Conservation (phyloP, 2,888 invertebrate genomes). For the Polydrusus tereticollis region DNA sequence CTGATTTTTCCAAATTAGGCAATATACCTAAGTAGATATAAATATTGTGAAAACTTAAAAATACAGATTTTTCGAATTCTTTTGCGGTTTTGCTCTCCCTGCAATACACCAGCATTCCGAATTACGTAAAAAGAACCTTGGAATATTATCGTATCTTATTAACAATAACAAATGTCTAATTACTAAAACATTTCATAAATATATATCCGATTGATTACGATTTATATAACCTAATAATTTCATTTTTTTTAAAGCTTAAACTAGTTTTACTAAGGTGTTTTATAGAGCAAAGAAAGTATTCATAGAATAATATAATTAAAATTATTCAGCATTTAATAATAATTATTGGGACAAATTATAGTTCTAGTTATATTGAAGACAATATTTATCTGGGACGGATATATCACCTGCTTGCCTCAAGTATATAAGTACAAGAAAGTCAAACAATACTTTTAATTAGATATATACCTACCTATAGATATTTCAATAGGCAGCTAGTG, state of each 20-base stretch:
- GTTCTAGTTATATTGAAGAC: no score
- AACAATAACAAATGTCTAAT: conserved; percentile 19
- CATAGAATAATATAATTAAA: background rate
- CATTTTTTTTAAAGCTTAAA: conserved; percentile 8
- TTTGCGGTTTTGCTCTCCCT: background rate
- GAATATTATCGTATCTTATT: conserved; percentile 5
- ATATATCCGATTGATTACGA: background rate
- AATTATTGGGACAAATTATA: no score
- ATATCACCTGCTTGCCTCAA: no score
- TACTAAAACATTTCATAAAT: conserved; percentile 22
- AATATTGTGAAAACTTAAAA: background rate
- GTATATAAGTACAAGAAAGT: no score
- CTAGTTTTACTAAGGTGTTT: background rate
- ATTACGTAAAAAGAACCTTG: conserved; percentile 12
- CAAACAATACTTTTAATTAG: no score
- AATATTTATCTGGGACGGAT: no score
- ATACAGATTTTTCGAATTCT: conserved; percentile 5
- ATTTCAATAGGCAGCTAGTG: no score
- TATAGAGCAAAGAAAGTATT: background rate
- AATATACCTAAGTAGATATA: no score
- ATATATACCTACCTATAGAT: no score
- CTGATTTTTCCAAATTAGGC: no score
- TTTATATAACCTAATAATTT: conserved; percentile 3
- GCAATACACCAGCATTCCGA: conserved; percentile 1
- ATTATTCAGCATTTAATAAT: no score